Evolutionary conservation across 2,797 vertebrate species (phyloP), one percentile per base, ranked within the genome.

Genomic region (Myotis findleyi): DNA sequence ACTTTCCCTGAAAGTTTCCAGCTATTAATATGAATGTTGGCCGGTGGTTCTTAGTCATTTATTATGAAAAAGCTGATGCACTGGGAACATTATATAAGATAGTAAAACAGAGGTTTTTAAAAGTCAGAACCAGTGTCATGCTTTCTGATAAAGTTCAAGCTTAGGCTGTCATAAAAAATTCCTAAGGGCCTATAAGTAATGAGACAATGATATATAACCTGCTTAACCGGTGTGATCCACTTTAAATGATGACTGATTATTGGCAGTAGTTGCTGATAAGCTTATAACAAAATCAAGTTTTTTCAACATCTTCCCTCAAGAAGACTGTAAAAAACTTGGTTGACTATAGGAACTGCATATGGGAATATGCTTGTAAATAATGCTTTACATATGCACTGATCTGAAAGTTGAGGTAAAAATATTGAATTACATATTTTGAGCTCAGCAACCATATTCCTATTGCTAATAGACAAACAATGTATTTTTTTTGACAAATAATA

Each of bases 361-460:
- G 25, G 47, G 59, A 71, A 92, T 2, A 21, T 75, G 27, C 23
- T 93, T 91, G 13, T 72, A 95, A 89, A 84, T 82, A 87, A 77
- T 72, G 25, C 33, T 87, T 82, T 66, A 64, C 30, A 33, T 64
- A 79, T 53, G 23, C 18, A 38, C 25, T 57, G 1, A 57, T 44
- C 23, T 93, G 21, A 93, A 92, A 95, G 89, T 91, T 69, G 93
- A 95, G 47, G 62, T 85, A 71, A 93, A 83, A 89, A 73, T 66
- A 76, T 73, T 80, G 18, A 89, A 66, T 82, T 38, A 89, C 75
- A 55, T 84, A 89, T 53, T 96, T 81, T 85, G 18, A 96, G 47
- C 21, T 95, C 20, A 44, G 64, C 85, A 92, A 80, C 36, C n/a
- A 47, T 13, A 84, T 87, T 90, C 18, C 12, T 59, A 17, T 92